Evolutionary conservation across 2,888 invertebrate genomes (phyloP), one percentile per base, ranked within the genome.

Genomic region (Cheilosia impressa): DNA sequence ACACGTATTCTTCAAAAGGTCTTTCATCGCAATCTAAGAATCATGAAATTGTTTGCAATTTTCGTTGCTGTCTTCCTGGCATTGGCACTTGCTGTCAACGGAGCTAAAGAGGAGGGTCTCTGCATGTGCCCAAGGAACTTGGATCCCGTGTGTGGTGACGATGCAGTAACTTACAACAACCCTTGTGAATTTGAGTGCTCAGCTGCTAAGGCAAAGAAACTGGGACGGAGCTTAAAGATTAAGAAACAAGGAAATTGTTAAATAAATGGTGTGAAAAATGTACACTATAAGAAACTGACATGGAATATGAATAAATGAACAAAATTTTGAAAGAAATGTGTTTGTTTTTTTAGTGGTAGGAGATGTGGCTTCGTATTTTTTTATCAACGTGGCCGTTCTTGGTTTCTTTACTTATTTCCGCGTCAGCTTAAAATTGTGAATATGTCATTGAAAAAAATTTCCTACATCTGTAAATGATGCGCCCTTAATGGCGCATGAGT

Each of bases 111-210:
- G 2, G 34, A 43, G n/a, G 1, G 15, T 1, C 4, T 3, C 38
- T 90, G 89, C 55, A 52, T 80, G 13, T 89, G 89, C 19, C 81
- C 88, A 15, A 88, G 88, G 52, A 88, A 80, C 4, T 80, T 88
- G 45, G 80, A 87, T 22, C 89, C 88, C 22, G 89, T 89, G 19
- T 89, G 89, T 50, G 89, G 87, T 1, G 88, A 89, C 2, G 88
- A 89, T 63, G 27, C 47, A 2, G 68, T 79, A 9, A 89, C 89
- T 19, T 91, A 91, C 69, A n/a, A 73, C 43, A 91, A 90, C 82
- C 24, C 17, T 3, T 91, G 91, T 75, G 72, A 87, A 38, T 87
- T 91, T 58, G 4, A 65, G 0, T 91, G 91, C 58, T 84, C 83
- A 13, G 83, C 78, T 52, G 15, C 17, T 0, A 83, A 68, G 22